These are phyloP conservation scores for Glomeris maerens DNA, from an alignment of 1,140 invertebrate genomes.

Conservation along the genomic window DNA sequence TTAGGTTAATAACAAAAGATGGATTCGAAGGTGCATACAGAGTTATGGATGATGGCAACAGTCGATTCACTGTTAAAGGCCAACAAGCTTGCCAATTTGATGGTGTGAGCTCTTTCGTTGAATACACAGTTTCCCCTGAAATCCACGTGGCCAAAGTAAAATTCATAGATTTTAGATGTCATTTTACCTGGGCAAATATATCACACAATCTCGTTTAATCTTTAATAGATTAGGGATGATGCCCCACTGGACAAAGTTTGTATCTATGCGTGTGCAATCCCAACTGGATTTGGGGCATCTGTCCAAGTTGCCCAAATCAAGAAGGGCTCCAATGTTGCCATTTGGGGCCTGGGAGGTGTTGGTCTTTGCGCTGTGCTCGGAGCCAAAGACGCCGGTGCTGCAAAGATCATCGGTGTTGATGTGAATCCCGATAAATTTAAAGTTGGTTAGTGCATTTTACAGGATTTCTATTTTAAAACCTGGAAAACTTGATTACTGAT, in stretches of 20 bases:
- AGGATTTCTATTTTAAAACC: too few relatives aligned
- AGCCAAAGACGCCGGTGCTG: conserved; percentile 56
- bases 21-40: background rate
- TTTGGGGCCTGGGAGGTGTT: conserved; percentile 91
- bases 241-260: conserved; percentile 36
- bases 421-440: conserved; percentile 79
- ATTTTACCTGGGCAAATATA: background rate
- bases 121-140: conserved; percentile 42
- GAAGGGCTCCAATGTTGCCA: conserved; percentile 63
- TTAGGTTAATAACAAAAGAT: background rate
- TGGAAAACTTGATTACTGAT: background rate
- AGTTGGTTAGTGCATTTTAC: conserved; percentile 35
- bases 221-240: background rate
- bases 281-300: conserved; percentile 84
- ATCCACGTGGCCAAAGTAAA: conserved; percentile 30
- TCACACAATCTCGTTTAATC: background rate
- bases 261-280: conserved; percentile 62
- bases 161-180: background rate
- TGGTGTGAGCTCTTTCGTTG: conserved; percentile 39
- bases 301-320: conserved; percentile 75
- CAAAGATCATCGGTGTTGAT: conserved; percentile 84
- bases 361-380: conserved; percentile 64
- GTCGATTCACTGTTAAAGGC: conserved; percentile 36
- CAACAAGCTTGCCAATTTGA: conserved; percentile 40
- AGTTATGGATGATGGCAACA: conserved; percentile 33